A percentile compares a stretch with the other conserved stretches of the same genome.
phyloP scores from a whole-genome alignment of 2,888 invertebrate genomes.

The Panzeria rudis region DNA sequence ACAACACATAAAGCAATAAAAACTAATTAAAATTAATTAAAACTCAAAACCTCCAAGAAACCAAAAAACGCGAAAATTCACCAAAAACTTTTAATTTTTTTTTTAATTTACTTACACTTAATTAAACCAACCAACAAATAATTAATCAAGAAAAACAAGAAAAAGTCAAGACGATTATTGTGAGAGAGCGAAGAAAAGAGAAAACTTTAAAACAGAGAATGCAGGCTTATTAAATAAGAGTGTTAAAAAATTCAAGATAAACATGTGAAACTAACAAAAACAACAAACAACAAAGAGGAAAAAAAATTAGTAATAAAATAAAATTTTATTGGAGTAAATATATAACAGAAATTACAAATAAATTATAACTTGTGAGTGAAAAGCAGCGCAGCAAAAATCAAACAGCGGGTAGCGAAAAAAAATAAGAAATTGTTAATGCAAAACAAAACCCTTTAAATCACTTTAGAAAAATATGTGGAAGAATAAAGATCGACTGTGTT shows the following conservation, averaged over 20 bases:
- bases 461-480: conserved; percentile 60
- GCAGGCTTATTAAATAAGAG: conserved; percentile 13
- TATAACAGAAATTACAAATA: conserved; percentile 47
- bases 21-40: conserved; percentile 25
- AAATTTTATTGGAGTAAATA: conserved; percentile 45
- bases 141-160: conserved; percentile 15
- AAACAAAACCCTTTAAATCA: conserved; percentile 61
- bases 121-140: not conserved
- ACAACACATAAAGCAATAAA: conserved; percentile 6
- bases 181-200: conserved; percentile 27
- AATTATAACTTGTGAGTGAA: conserved; percentile 45
- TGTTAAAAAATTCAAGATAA: conserved; percentile 60
- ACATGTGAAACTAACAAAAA: conserved; percentile 56
- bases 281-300: conserved; percentile 26
- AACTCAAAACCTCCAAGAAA: conserved; percentile 12
- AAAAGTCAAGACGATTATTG: conserved; percentile 11
- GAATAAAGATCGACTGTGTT: conserved; percentile 52
- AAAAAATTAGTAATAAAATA: conserved; percentile 36
- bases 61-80: conserved; percentile 7
- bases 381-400: conserved; percentile 30
- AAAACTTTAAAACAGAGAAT: not conserved
- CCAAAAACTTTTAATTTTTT: conserved; percentile 22
- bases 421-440: conserved; percentile 63
- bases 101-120: conserved; percentile 3
- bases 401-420: conserved; percentile 30